Conservation (phyloP, 2,888 invertebrate genomes). For the Craniophora ligustri region DNA sequence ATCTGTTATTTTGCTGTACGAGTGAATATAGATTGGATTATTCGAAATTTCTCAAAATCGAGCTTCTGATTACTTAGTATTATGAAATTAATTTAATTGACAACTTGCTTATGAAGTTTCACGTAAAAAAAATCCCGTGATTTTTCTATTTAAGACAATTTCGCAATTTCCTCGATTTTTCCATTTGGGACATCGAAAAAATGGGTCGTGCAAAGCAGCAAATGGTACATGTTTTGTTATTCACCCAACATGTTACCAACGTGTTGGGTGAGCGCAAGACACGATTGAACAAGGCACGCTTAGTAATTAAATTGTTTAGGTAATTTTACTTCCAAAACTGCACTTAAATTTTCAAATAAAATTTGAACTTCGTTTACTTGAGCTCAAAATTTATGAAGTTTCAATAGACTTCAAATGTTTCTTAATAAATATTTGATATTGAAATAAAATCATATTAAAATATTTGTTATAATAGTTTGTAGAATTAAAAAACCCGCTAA, state of each 20-base stretch:
- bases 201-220: conserved; percentile 1
- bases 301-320: conserved; percentile 27
- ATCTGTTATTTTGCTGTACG: not conserved
- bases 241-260: conserved; percentile 27
- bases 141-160: too few species aligned
- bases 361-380: conserved; percentile 21
- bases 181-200: not conserved
- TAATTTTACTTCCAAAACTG: conserved; percentile 19
- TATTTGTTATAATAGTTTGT: too few species aligned
- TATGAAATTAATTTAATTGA: too few species aligned
- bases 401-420: conserved; percentile 5
- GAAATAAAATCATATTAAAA: too few species aligned
- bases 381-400: conserved; percentile 37
- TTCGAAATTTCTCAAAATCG: too few species aligned
- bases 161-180: not conserved
- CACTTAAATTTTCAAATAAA: conserved; percentile 23
- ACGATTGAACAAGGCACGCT: conserved; percentile 28
- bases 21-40: not conserved
- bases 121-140: too few species aligned
- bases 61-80: too few species aligned
- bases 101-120: too few species aligned
- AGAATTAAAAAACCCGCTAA: too few species aligned
- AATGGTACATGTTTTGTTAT: conserved; percentile 13
- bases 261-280: conserved; percentile 22
- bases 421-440: too few species aligned